phyloP scores from a whole-genome alignment of 2,113 vertebrate genomes.

The Smithornis capensis region DNA sequence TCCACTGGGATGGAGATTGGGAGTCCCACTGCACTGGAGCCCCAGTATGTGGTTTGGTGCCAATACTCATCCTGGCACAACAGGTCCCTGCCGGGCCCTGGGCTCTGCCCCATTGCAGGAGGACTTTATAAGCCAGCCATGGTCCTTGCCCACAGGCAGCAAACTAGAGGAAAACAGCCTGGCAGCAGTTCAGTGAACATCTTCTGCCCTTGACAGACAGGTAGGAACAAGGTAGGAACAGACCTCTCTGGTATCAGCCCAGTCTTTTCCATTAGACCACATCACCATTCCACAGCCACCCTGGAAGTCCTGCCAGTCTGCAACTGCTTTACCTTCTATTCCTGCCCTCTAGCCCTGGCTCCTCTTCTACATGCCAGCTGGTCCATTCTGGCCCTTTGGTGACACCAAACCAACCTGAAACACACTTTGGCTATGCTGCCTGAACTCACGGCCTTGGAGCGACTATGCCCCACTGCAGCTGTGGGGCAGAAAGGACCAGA shows the following conservation, averaged over 20 bases:
- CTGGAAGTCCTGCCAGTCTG: neutral
- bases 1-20: neutral
- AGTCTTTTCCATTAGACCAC: neutral
- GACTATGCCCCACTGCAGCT: neutral
- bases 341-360: neutral
- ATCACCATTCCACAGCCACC: neutral
- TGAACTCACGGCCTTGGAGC: neutral
- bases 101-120: neutral
- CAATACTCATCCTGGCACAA: neutral
- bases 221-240: neutral
- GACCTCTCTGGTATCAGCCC: neutral
- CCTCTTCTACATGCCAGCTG: neutral
- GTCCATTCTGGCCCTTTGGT: neutral
- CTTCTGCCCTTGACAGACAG: neutral
- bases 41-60: neutral
- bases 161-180: neutral
- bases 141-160: neutral
- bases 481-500: neutral
- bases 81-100: neutral
- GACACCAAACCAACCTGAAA: neutral
- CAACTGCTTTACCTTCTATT: neutral
- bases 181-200: neutral
- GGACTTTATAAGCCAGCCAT: neutral
- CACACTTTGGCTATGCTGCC: neutral
- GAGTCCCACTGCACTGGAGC: fast-evolving